phyloP scores from a whole-genome alignment of 2,888 invertebrate genomes.

The Strigamia transsilvanica region DNA sequence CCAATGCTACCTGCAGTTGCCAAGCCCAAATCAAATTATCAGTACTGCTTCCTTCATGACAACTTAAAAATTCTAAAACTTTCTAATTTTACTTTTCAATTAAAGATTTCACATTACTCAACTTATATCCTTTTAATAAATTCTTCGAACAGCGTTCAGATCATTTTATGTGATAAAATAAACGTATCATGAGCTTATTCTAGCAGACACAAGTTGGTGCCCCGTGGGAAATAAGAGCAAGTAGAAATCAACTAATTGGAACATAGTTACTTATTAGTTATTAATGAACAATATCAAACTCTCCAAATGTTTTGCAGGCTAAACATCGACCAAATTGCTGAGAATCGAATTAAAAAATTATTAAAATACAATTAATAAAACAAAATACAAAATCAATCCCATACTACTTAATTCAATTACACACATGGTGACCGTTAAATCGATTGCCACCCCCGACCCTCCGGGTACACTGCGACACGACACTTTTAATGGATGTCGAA shows the following conservation, averaged over 20 bases:
- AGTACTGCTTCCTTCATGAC: no score
- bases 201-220: neutral
- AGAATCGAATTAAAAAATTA: neutral
- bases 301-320: neutral
- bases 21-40: no score
- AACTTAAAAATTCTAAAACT: no score
- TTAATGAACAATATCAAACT: neutral
- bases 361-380: neutral
- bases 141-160: neutral
- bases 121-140: no score
- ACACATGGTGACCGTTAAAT: neutral
- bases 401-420: neutral
- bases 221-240: neutral
- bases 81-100: no score
- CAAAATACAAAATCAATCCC: neutral
- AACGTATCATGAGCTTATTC: neutral
- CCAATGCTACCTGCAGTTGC: neutral
- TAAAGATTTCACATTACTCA: no score
- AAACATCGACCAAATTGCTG: neutral
- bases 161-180: neutral
- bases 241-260: slow-evolving; percentile 21
- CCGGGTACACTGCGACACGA: neutral
- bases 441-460: neutral
- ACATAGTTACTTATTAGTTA: slow-evolving; percentile 6
- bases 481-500: slow-evolving; percentile 2